These are phyloP conservation scores for Drosophila bocki DNA, from an alignment of 1,140 invertebrate genomes.

Conservation along the genomic window DNA sequence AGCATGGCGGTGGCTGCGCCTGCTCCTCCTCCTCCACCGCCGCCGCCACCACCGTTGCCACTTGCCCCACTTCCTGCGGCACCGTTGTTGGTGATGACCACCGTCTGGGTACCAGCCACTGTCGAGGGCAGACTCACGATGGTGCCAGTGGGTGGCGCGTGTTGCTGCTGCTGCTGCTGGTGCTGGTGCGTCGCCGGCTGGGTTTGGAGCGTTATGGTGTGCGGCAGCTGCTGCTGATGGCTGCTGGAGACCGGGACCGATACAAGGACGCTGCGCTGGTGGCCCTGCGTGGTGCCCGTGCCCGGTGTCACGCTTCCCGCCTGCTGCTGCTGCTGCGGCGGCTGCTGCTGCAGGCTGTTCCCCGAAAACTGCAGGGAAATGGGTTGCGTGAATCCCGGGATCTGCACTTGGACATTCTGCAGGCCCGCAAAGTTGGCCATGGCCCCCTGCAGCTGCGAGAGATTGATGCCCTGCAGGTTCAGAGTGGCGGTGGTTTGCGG, in stretches of 20 bases:
- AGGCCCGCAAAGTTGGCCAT: slow-evolving; percentile 89
- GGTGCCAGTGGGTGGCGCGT: slow-evolving; percentile 70
- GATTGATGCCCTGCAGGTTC: slow-evolving; percentile 90
- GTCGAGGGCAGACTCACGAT: slow-evolving; percentile 73
- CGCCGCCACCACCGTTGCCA: slow-evolving; percentile 40
- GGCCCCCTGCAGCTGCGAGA: slow-evolving; percentile 90
- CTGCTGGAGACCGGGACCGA: slow-evolving; percentile 83
- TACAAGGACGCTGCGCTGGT: slow-evolving; percentile 68
- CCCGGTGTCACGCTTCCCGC: slow-evolving; percentile 83
- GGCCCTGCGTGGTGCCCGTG: slow-evolving; percentile 64
- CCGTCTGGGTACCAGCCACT: slow-evolving; percentile 86
- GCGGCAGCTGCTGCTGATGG: slow-evolving; percentile 71
- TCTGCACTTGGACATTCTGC: slow-evolving; percentile 92
- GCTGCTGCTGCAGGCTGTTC: slow-evolving; percentile 64
- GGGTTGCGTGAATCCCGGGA: slow-evolving; percentile 91
- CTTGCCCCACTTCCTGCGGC: slow-evolving; percentile 23
- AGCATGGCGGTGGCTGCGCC: slow-evolving; percentile 85
- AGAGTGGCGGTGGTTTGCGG: slow-evolving; percentile 85
- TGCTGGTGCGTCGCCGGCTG: slow-evolving; percentile 61
- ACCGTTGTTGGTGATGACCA: slow-evolving; percentile 86
- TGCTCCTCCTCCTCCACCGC: slow-evolving; percentile 39
- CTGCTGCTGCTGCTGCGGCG: slow-evolving; percentile 80
- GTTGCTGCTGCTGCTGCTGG: slow-evolving; percentile 61
- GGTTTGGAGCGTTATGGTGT: slow-evolving; percentile 69
- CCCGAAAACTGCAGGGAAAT: slow-evolving; percentile 90